phyloP scores from a whole-genome alignment of 2,113 vertebrate species.

The Cranoglanis bouderius region DNA sequence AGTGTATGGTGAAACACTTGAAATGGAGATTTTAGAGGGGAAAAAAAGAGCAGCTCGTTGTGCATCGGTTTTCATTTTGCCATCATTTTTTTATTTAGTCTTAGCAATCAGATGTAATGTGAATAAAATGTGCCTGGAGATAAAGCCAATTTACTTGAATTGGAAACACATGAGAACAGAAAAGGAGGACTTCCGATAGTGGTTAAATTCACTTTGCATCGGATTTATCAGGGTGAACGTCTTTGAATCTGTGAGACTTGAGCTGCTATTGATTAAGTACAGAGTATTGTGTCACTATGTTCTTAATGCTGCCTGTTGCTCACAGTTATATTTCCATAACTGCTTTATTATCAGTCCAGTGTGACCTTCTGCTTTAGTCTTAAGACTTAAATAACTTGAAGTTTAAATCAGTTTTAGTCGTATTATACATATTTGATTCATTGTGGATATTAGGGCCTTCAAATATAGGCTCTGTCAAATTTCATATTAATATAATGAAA shows the following conservation, averaged over 20 bases:
- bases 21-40: no score
- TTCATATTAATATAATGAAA: not conserved
- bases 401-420: not conserved
- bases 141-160: not conserved
- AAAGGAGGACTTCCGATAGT: not conserved
- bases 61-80: not conserved
- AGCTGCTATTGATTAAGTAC: not conserved
- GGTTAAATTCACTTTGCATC: not conserved
- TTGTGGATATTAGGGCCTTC: not conserved
- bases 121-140: conserved; percentile 20
- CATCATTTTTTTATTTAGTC: conserved; percentile 15
- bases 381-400: not conserved
- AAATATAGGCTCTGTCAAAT: not conserved
- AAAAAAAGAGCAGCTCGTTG: not conserved
- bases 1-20: not conserved
- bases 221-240: not conserved
- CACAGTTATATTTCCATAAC: not conserved
- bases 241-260: not conserved
- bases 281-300: not conserved
- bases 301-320: not conserved
- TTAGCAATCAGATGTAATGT: conserved; percentile 8
- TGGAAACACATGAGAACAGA: conserved; percentile 12
- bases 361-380: not conserved
- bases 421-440: not conserved
- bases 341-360: not conserved